Evolutionary conservation across 2,113 vertebrate species (phyloP).

Genomic region (Cinclus mexicanus): DNA sequence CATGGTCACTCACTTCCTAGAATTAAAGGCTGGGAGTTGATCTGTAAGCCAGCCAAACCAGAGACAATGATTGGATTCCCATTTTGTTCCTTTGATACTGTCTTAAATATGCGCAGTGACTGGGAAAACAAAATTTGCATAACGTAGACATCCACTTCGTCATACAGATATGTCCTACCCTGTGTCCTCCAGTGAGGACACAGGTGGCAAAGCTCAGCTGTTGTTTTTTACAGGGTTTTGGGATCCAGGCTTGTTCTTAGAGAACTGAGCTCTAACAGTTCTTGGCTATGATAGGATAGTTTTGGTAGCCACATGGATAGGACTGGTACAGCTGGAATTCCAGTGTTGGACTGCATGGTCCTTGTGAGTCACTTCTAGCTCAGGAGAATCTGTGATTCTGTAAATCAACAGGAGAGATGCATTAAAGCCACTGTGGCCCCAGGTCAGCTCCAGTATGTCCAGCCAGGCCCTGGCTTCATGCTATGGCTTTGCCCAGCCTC

Average conservation of each 20-base stretch:
- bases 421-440: neutral
- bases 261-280: neutral
- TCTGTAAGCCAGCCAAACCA: conserved; percentile 5
- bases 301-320: neutral
- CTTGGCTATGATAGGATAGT: neutral
- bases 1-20: neutral
- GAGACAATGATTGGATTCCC: conserved; percentile 14
- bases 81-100: conserved; percentile 25
- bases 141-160: neutral
- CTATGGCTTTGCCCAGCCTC: neutral
- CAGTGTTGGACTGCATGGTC: neutral
- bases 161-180: neutral
- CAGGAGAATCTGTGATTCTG: neutral
- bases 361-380: neutral
- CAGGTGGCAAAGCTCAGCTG: neutral
- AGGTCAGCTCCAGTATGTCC: neutral
- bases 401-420: neutral
- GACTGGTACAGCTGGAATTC: neutral
- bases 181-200: neutral
- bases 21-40: conserved; percentile 40
- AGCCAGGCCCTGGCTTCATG: neutral
- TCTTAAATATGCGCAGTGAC: neutral
- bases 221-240: neutral
- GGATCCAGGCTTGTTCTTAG: neutral
- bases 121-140: neutral